A percentile compares a stretch with the other conserved stretches of the same genome.
Evolutionary conservation across 1,140 invertebrate genomes (phyloP).

Genomic region (Aphidius ervi): DNA sequence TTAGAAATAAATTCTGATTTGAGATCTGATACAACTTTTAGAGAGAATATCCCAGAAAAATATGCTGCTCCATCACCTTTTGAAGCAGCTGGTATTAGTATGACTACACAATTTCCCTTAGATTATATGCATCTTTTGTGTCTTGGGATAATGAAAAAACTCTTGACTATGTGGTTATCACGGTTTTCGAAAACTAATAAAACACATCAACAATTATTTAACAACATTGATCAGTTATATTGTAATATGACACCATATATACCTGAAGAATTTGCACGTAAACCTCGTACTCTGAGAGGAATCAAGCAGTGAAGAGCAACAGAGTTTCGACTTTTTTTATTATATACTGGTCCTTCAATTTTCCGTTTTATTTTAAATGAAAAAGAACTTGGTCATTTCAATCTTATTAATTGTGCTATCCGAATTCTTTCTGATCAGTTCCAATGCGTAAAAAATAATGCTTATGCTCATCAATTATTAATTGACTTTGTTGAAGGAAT

Average conservation of each 20-base stretch:
- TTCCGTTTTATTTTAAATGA: no score
- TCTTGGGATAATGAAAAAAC: conserved; percentile 14
- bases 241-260: conserved; percentile 18
- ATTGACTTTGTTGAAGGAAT: conserved; percentile 16
- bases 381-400: no score
- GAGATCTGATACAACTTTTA: conserved; percentile 19
- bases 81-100: conserved; percentile 20
- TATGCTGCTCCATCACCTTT: conserved; percentile 19
- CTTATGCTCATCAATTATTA: conserved; percentile 15
- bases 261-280: conserved; percentile 31
- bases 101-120: conserved; percentile 27
- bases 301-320: no score
- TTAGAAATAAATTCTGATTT: conserved; percentile 10
- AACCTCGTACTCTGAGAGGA: conserved; percentile 27
- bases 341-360: no score
- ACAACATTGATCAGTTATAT: conserved; percentile 6
- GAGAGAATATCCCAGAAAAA: conserved; percentile 2
- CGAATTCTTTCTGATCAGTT: conserved; percentile 17
- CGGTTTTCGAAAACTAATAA: conserved; percentile 16
- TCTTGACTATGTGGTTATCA: neutral
- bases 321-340: no score
- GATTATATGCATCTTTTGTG: conserved; percentile 31
- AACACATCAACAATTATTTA: no score
- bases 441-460: conserved; percentile 11
- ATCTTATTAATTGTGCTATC: conserved; percentile 16